Evolutionary conservation across 2,888 invertebrate species (phyloP), one percentile per base, ranked within the genome.

Genomic region (Chaetoderma sp.): DNA sequence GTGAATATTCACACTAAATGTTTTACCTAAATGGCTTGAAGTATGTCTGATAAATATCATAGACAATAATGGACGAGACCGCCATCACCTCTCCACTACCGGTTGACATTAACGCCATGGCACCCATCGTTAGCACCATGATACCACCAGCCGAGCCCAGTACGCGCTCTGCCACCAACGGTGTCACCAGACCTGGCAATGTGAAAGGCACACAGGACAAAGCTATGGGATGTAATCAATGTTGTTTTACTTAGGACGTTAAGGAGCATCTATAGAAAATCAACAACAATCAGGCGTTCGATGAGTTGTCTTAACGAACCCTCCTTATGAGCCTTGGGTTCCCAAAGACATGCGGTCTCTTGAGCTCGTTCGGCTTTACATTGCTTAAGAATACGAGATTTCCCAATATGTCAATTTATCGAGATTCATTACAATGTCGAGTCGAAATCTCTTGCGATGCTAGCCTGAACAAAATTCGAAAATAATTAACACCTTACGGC

Each of bases 1-100:
- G n/a, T n/a, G n/a, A n/a, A n/a, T n/a, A n/a, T n/a, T n/a, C n/a
- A n/a, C n/a, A 58, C 10, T 16, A 21, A 39, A 30, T 33, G 13
- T 23, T 44, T 25, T 70, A 83, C 83, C 80, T 81, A 72, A 80
- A 82, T 1, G 80, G 80, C 63, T 77, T 62, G 36, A 84, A 66
- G 69, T 86, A 85, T 10, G 79, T 80, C 69, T 84, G 83, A 68
- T 82, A 85, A 30, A 86, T 82, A 70, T 86, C 86, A 60, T 83
- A 84, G 1, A 85, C 80, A 23, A 84, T 77, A 54, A 86, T 83
- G 28, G 85, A 85, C 1, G 84, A 81, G 32, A 86, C 82, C 2
- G 86, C 86, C 78, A 86, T 84, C 1, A 86, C 83, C 65, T 86
- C 86, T 1, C 84, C 82, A 1, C 83, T 83, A 4, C 82, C 82